Evolutionary conservation across 2,113 vertebrate genomes (phyloP).

Genomic region (Pygoscelis adeliae): DNA sequence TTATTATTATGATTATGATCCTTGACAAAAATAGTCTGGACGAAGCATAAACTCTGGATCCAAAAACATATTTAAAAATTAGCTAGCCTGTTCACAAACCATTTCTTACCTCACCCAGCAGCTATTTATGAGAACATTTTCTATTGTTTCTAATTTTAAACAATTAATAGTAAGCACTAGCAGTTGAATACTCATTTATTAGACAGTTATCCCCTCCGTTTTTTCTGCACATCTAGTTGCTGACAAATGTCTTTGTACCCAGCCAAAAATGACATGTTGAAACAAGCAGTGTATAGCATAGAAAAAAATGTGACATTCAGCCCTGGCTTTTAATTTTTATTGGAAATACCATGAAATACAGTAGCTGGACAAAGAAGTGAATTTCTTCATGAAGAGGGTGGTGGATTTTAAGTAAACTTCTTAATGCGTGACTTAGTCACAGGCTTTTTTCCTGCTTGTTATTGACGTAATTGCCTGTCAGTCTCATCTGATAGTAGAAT

Average conservation of each 20-base stretch:
- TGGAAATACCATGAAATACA: neutral
- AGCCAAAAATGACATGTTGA: conserved; percentile 27
- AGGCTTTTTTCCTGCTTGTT: conserved; percentile 46
- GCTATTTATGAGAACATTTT: conserved; percentile 60
- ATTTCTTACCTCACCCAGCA: conserved; percentile 53
- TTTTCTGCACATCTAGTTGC: conserved; percentile 21
- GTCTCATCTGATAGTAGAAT: conserved; percentile 53
- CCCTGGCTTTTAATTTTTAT: neutral
- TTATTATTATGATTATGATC: neutral
- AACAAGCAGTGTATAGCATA: neutral
- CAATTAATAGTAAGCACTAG: conserved; percentile 30
- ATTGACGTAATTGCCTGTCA: conserved; percentile 59
- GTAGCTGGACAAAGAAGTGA: neutral
- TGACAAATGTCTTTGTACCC: conserved; percentile 26
- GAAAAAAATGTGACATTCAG: neutral
- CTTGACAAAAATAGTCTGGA: conserved; percentile 46
- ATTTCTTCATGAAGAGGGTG: neutral
- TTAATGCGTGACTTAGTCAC: conserved; percentile 31
- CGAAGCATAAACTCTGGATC: conserved; percentile 38
- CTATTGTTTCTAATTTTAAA: conserved; percentile 52
- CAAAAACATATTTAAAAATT: conserved; percentile 52
- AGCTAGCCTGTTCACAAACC: conserved; percentile 16
- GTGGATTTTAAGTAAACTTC: conserved; percentile 43
- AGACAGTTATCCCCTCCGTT: neutral
- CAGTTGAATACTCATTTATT: conserved; percentile 43